Evolutionary conservation across 2,797 vertebrate genomes (phyloP), one percentile per base, ranked within the genome.

Genomic region (Lemur catta): DNA sequence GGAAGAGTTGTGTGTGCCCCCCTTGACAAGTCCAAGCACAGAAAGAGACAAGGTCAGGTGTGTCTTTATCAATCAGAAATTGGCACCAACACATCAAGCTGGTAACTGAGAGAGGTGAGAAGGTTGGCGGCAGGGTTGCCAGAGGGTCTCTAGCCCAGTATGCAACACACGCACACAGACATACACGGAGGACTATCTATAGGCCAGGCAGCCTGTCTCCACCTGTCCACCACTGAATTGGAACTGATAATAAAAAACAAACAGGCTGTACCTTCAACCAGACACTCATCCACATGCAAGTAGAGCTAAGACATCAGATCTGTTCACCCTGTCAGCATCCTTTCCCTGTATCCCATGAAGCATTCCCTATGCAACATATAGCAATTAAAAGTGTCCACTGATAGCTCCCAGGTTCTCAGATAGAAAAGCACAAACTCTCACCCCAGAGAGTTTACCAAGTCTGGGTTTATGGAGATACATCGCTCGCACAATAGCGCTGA

Each of bases 1-100:
- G 57, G 57, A 92, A 86, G 78, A 91, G 59, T 30, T 69, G 48
- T 59, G 46, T 69, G 72, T 35, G 14, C 24, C 30, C 65, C 41
- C 38, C 35, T 71, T 61, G 79, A 91, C 59, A 80, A 78, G 82
- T 81, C 61, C 50, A 85, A 76, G 46, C 50, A 55, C 69, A 86
- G 61, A 76, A 72, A 82, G 26, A 95, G 52, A 57, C 38, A 72
- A 76, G 17, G 82, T 89, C 50, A 0, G 38, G 35, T 0, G 0
- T 81, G 63, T 26, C 85, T 69, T 59, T 86, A 89, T 74, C 55
- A 35, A 14, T 81, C 88, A 95, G 81, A 94, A 85, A 74, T 10
- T 69, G 76, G 26, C 79, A 94, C 26, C 35, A 57, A 48, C 81
- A 26, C 18, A 15, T 87, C 72, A 48, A 59, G 8, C 50, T 15